A percentile compares a stretch with the other conserved stretches of the same genome.
Evolutionary conservation across 2,113 vertebrate species (phyloP).

Genomic region (Bathybates hornii): DNA sequence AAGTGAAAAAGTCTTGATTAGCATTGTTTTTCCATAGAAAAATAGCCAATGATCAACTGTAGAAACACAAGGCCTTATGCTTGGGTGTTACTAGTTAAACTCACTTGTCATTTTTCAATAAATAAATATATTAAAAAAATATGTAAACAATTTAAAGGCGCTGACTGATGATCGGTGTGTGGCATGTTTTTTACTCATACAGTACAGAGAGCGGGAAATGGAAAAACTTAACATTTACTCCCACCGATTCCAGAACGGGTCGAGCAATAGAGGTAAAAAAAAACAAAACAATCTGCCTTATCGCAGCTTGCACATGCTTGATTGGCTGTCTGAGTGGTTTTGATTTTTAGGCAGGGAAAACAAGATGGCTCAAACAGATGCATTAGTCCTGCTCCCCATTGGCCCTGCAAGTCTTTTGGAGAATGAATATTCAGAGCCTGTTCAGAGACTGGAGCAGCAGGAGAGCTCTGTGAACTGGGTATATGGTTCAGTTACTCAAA

Average conservation of each 20-base stretch:
- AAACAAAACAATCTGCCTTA: not conserved
- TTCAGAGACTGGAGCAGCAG: not conserved
- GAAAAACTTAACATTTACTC: conserved; percentile 73
- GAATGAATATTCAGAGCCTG: not conserved
- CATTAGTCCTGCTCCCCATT: not conserved
- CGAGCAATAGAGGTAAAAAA: conserved; percentile 1
- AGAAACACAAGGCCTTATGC: not conserved
- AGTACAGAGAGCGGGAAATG: conserved; percentile 34
- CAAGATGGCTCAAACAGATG: conserved; percentile 47
- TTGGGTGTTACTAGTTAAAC: not conserved
- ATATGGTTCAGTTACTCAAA: not conserved
- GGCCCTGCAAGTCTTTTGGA: not conserved
- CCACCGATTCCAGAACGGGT: conserved; percentile 55
- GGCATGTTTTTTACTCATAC: not conserved
- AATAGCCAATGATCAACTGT: not conserved
- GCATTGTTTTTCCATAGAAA: not conserved
- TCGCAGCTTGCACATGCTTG: not conserved
- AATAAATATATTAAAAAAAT: not conserved
- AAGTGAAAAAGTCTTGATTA: not conserved
- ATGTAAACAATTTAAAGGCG: not conserved
- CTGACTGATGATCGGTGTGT: not conserved
- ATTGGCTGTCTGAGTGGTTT: not conserved
- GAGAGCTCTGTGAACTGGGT: not conserved
- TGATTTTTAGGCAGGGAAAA: conserved; percentile 22
- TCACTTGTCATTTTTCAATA: not conserved